These are phyloP conservation scores for Anser brachyrhynchus DNA, from an alignment of 2,113 vertebrate genomes.

Conservation along the genomic window DNA sequence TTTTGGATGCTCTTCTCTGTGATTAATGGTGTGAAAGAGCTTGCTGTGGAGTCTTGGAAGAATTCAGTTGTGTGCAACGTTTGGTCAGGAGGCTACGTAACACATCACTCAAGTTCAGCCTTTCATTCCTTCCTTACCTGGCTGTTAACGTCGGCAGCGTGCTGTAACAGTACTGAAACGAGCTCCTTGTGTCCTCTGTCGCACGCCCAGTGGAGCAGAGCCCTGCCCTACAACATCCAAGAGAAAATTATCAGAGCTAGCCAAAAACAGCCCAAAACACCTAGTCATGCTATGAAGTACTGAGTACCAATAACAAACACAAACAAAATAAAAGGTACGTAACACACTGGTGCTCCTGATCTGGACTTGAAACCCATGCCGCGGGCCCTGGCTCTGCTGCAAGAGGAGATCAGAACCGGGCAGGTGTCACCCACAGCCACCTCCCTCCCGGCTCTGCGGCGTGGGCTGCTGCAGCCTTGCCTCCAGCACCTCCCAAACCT, in stretches of 20 bases:
- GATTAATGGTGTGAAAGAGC: not conserved
- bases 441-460: not conserved
- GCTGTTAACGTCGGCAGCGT: conserved; percentile 89
- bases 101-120: not conserved
- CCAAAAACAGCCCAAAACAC: not conserved
- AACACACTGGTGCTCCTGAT: not conserved
- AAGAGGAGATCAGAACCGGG: not conserved
- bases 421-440: not conserved
- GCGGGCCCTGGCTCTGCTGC: accelerated
- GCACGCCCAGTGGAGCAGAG: conserved; percentile 94
- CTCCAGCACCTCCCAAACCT: not conserved
- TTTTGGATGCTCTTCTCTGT: not conserved
- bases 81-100: not conserved
- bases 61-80: not conserved
- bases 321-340: not conserved
- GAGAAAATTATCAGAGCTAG: not conserved
- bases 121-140: conserved; percentile 82
- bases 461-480: not conserved
- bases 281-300: not conserved
- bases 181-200: conserved; percentile 96
- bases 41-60: not conserved
- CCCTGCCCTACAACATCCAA: conserved; percentile 83
- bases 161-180: conserved; percentile 87
- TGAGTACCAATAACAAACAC: not conserved
- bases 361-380: not conserved